phyloP scores from a whole-genome alignment of 2,797 vertebrate species.

The Rhinogobio ventralis region DNA sequence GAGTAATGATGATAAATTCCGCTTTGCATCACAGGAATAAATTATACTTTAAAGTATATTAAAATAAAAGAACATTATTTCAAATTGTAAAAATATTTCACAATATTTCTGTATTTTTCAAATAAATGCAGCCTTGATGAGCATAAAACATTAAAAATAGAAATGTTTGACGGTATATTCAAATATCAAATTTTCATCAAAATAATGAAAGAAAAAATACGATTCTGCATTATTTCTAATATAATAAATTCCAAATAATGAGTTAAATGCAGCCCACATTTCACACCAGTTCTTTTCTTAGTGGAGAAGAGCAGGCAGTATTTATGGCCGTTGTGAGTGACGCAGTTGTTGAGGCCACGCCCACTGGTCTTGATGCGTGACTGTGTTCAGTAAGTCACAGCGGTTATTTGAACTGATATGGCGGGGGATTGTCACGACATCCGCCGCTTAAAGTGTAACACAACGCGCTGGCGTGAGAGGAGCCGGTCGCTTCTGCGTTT shows the following conservation, averaged over 20 bases:
- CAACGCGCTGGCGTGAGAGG: conserved; percentile 81
- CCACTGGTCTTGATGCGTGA: conserved; percentile 76
- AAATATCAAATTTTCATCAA: too few relatives aligned
- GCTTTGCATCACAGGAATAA: too few relatives aligned
- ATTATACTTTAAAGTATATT: too few relatives aligned
- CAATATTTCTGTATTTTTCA: too few relatives aligned
- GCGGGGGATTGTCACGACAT: conserved; percentile 86
- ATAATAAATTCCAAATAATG: neutral
- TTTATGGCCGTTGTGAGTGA: conserved; percentile 23
- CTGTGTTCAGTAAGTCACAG: conserved; percentile 66
- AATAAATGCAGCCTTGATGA: too few relatives aligned
- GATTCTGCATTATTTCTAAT: too few relatives aligned
- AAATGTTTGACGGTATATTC: too few relatives aligned
- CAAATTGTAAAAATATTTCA: too few relatives aligned
- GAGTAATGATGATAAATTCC: too few relatives aligned
- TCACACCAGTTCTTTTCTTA: neutral
- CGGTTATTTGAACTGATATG: conserved; percentile 83
- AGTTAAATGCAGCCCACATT: neutral
- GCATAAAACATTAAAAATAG: too few relatives aligned
- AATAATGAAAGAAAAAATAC: too few relatives aligned
- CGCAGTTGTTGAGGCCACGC: conserved; percentile 34
- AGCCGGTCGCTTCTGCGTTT: conserved; percentile 77
- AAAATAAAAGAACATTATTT: too few relatives aligned
- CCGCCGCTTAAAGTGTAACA: conserved; percentile 79
- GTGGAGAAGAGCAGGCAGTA: conserved; percentile 11